A percentile compares a stretch with the other conserved stretches of the same genome.
phyloP scores from a whole-genome alignment of 2,797 vertebrate species.

The Orientallactaga sibirica region DNA sequence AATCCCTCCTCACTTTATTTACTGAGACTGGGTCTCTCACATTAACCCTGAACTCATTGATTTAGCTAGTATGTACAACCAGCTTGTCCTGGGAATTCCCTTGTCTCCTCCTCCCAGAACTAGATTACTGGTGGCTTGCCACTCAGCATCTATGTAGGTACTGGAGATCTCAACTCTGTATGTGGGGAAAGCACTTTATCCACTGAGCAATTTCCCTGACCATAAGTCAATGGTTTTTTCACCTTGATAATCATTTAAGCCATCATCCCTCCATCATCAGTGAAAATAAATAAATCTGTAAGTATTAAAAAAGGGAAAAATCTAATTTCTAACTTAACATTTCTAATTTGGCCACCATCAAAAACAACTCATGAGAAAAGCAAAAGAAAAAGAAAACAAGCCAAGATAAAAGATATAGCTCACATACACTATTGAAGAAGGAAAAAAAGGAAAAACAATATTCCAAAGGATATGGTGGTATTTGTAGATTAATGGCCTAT shows the following conservation, averaged over 20 bases:
- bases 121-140: no score
- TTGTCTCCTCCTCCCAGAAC: no score
- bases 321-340: slow-evolving; percentile 31
- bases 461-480: slow-evolving; percentile 31
- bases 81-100: no score
- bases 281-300: neutral
- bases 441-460: neutral
- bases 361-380: slow-evolving; percentile 40
- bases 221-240: neutral
- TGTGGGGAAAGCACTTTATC: no score
- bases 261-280: neutral
- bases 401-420: neutral
- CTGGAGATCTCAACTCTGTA: no score
- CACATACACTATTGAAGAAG: neutral
- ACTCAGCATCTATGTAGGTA: no score
- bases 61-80: no score
- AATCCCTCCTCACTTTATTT: no score
- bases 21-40: no score
- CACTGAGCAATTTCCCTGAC: no score
- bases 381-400: neutral
- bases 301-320: neutral
- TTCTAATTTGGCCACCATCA: neutral
- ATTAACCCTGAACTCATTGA: no score
- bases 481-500: slow-evolving; percentile 57
- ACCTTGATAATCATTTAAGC: neutral